Evolutionary conservation across 2,113 vertebrate genomes (phyloP).

Genomic region (Sinocyclocheilus maitianheensis): DNA sequence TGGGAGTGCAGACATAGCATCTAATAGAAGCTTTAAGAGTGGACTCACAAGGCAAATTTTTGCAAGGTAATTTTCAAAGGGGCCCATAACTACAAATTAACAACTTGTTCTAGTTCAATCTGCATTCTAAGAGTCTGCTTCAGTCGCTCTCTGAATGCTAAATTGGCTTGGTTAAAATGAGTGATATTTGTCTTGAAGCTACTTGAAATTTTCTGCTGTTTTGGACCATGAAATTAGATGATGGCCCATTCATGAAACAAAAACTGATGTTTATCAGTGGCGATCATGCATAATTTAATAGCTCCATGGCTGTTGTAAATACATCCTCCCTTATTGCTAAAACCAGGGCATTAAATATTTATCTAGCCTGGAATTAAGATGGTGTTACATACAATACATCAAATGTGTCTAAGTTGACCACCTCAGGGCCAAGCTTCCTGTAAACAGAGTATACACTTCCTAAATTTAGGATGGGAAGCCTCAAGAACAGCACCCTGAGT

Average conservation of each 20-base stretch:
- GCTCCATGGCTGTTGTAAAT: constrained; percentile 59
- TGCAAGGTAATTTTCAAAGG: background rate
- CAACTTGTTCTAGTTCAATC: background rate
- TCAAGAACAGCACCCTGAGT: too few species aligned
- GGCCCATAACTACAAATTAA: background rate
- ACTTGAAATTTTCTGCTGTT: constrained; percentile 24
- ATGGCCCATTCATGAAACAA: constrained; percentile 52
- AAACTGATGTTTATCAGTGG: constrained; percentile 52
- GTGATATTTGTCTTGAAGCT: background rate
- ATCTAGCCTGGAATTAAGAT: constrained; percentile 57
- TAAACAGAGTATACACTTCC: constrained; percentile 35
- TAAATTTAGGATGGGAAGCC: too few species aligned
- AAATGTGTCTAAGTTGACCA: constrained; percentile 44
- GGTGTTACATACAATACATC: constrained; percentile 61
- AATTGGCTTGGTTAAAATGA: background rate
- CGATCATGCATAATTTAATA: constrained; percentile 59
- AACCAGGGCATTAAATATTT: constrained; percentile 62
- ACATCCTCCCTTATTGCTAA: constrained; percentile 59
- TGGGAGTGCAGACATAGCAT: background rate
- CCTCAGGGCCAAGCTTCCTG: constrained; percentile 48
- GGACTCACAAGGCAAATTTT: background rate
- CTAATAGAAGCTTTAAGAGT: constrained; percentile 1
- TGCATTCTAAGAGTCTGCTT: background rate
- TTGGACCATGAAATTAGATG: constrained; percentile 7
- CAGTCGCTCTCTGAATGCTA: constrained; percentile 3